A percentile compares a stretch with the other conserved stretches of the same genome.
Conservation (phyloP, 2,797 vertebrate species). For the Schizopygopsis pylzovi region DNA sequence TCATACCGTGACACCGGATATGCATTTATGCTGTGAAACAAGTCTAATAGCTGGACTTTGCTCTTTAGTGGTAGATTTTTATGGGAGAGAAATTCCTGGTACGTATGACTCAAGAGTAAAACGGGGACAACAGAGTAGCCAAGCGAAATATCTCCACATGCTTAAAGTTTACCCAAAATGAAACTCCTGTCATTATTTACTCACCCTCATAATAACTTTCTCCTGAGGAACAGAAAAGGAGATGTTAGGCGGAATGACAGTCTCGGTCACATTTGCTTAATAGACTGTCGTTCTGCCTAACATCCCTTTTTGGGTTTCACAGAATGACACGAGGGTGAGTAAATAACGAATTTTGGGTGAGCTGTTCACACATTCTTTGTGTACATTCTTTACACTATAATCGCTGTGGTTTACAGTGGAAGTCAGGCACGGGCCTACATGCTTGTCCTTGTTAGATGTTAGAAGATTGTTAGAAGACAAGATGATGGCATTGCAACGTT, state of each 20-base stretch:
- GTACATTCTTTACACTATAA: slow-evolving; percentile 11
- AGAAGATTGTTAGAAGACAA: no score
- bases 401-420: background rate
- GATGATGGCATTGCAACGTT: background rate
- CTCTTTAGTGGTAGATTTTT: background rate
- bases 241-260: background rate
- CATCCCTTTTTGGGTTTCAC: slow-evolving; percentile 26
- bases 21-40: background rate
- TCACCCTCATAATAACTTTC: background rate
- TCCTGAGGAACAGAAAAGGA: slow-evolving; percentile 27
- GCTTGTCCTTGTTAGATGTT: slow-evolving; percentile 34
- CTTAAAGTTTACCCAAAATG: background rate
- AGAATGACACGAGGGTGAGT: background rate
- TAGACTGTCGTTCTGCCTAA: background rate
- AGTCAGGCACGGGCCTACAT: slow-evolving; percentile 15
- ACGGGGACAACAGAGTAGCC: background rate
- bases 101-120: slow-evolving; percentile 27
- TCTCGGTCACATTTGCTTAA: background rate
- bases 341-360: background rate
- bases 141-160: background rate
- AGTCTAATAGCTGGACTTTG: slow-evolving; percentile 50
- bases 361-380: background rate
- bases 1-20: background rate
- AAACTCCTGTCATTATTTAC: background rate
- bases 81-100: slow-evolving; percentile 15